phyloP scores from a whole-genome alignment of 2,888 invertebrate species.

The Drosophila diplacantha region DNA sequence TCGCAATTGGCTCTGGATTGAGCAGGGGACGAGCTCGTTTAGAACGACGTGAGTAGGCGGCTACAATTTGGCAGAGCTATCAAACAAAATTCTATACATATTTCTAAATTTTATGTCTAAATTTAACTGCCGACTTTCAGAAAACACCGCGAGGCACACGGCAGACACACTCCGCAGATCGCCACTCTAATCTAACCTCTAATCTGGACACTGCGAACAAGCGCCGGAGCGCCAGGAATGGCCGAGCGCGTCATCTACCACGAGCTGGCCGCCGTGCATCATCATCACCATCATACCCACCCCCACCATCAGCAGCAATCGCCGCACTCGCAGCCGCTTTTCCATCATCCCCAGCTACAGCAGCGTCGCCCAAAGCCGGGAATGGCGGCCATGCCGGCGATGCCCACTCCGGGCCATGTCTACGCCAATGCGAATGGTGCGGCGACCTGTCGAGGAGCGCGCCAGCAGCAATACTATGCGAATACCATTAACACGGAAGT shows the following conservation, averaged over 20 bases:
- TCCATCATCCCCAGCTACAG: conserved; percentile 7
- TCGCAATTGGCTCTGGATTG: conserved; percentile 3
- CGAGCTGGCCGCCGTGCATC: conserved; percentile 20
- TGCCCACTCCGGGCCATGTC: conserved; percentile 7
- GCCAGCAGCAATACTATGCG: background rate
- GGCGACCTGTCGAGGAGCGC: conserved; percentile 6
- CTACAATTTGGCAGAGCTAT: background rate
- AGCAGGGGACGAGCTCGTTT: background rate
- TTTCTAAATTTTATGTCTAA: conserved; percentile 1
- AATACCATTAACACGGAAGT: conserved; percentile 2
- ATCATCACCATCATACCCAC: background rate
- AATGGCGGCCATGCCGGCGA: conserved; percentile 5
- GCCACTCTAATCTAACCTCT: background rate
- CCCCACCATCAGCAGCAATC: conserved; percentile 3
- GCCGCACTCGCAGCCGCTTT: conserved; percentile 1
- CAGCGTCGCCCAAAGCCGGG: conserved; percentile 15
- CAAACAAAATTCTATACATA: background rate
- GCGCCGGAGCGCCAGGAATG: conserved; percentile 9
- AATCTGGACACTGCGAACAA: conserved; percentile 1
- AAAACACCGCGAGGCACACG: conserved; percentile 1
- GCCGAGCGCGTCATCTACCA: conserved; percentile 24
- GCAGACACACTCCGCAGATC: background rate
- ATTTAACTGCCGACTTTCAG: background rate
- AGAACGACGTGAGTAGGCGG: conserved; percentile 18
- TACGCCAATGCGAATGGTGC: conserved; percentile 16